Evolutionary conservation across 2,797 vertebrate species (phyloP).

Genomic region (Arnoldichthys spilopterus): DNA sequence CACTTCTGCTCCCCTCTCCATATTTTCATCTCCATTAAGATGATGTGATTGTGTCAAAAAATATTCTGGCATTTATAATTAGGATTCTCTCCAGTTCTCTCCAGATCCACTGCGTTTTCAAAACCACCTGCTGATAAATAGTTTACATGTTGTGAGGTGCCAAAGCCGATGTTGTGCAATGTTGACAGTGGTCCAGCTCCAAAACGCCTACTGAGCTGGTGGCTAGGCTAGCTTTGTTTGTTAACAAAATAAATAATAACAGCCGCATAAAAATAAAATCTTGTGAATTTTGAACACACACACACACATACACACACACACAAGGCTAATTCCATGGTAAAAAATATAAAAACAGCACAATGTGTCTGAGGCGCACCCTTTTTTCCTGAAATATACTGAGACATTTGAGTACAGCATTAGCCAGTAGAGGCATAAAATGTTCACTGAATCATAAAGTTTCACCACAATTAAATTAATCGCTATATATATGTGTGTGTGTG

Average conservation of each 20-base stretch:
- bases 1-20: slow-evolving; percentile 1
- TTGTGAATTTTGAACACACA: background rate
- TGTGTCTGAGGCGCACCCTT: background rate
- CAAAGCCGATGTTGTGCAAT: background rate
- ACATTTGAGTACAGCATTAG: too few relatives aligned
- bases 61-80: background rate
- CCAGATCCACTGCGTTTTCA: background rate
- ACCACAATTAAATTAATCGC: too few relatives aligned
- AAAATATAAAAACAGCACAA: slow-evolving; percentile 1
- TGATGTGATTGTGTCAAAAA: background rate
- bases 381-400: too few relatives aligned
- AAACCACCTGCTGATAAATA: slow-evolving; percentile 5
- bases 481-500: too few relatives aligned
- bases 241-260: slow-evolving; percentile 16
- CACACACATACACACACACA: slow-evolving; percentile 32
- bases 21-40: slow-evolving; percentile 2
- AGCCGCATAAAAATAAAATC: background rate
- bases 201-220: slow-evolving; percentile 7
- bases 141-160: background rate
- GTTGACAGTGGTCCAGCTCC: slow-evolving; percentile 8
- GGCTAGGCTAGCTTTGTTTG: slow-evolving; percentile 5
- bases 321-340: background rate
- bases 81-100: background rate
- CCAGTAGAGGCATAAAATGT: too few relatives aligned
- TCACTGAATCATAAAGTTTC: too few relatives aligned